Base-by-base conservation (phyloP, 2,113 vertebrate species). In the Carassius auratus region DNA sequence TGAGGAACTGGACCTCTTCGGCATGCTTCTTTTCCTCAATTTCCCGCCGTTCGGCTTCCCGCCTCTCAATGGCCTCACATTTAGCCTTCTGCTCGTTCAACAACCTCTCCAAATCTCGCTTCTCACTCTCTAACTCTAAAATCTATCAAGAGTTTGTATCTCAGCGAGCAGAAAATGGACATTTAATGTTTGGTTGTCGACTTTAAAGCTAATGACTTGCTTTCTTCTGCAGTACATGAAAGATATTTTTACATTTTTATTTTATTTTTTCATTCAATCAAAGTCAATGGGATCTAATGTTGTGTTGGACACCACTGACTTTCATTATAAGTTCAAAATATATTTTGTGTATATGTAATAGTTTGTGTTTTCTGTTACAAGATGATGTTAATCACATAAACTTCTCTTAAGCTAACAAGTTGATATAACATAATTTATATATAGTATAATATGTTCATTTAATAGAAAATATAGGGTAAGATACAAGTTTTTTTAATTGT, bases 1-100 rank as follows among this genome's bases (percentile, higher is more conserved):
- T 97, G 17, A 99, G 93, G 89, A 95, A 94, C 89, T 96, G 95
- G 42, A 98, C 94, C 87, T 99, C 96, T 8, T 98, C 96, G 0
- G 21, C 62, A 83, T 97, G 95, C 69, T 96, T 97, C 92, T 96
- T 98, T 84, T 97, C 97, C 21, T 97, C 96, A 8, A 93, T 89
- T 88, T 95, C 95, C 6, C 93, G 92, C 87, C 90, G 94, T 88
- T 99, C 97, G 0, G 2, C 90, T 89, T 97, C 96, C 4, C 93
- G 91, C 89, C 94, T 97, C 89, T 97, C 96, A 0, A 90, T 93
- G 0, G 93, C 94, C 9, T 98, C 96, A 3, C 95, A 95, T 85
- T 93, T 95, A 0, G 95, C 95, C 89, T 95, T 97, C 92, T 96
- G 92, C 62, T 98, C 95, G 0, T 94, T 96, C 62, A 99, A 90